These are phyloP conservation scores for Gymnocypris eckloni DNA, from an alignment of 2,797 vertebrate species.

Conservation along the genomic window DNA sequence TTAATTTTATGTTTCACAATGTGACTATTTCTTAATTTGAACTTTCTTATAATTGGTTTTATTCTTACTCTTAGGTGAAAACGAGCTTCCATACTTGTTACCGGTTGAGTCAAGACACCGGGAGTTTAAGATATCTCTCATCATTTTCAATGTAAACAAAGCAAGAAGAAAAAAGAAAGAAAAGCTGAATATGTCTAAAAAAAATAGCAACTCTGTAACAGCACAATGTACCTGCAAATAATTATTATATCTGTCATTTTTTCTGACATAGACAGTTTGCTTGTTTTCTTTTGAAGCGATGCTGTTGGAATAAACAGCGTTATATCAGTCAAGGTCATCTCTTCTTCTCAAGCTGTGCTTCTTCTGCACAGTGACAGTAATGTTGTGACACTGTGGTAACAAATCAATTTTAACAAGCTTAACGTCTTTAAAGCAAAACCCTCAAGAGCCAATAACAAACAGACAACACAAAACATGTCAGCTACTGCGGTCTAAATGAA, in stretches of 20 bases:
- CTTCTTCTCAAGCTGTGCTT: background rate
- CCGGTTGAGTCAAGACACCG: background rate
- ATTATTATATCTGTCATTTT: background rate
- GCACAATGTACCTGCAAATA: background rate
- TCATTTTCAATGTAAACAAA: background rate
- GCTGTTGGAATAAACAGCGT: slow-evolving; percentile 1
- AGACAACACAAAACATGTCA: background rate
- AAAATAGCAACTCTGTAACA: background rate
- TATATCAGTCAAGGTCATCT: slow-evolving; percentile 23
- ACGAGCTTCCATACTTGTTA: background rate
- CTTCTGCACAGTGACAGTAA: slow-evolving; percentile 20
- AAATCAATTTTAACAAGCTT: slow-evolving; percentile 47
- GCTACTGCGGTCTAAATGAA: slow-evolving; percentile 2
- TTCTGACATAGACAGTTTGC: background rate
- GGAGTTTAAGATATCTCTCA: background rate
- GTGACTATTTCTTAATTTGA: background rate
- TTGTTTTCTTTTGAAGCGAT: slow-evolving; percentile 1
- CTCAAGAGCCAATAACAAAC: slow-evolving; percentile 5
- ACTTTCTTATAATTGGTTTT: background rate
- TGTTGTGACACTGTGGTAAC: slow-evolving; percentile 3
- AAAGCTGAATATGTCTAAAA: no score
- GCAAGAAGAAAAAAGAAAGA: background rate
- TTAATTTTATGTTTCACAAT: background rate
- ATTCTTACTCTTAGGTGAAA: background rate
- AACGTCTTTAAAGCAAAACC: slow-evolving; percentile 21